These are phyloP conservation scores for Drosophila bunnanda DNA, from an alignment of 2,888 invertebrate species.

Conservation along the genomic window DNA sequence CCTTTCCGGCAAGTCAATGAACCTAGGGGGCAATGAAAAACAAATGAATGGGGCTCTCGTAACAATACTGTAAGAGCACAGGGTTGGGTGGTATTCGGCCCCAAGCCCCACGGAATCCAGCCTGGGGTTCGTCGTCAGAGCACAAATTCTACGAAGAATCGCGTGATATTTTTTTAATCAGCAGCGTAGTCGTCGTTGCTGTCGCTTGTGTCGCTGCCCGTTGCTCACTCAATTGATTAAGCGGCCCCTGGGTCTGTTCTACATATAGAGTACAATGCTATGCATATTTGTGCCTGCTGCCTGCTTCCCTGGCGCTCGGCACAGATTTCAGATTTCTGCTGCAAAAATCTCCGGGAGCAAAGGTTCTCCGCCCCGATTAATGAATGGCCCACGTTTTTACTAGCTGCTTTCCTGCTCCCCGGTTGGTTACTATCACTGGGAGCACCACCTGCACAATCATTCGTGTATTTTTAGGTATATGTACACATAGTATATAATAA, in stretches of 20 bases:
- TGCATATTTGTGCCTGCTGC: constrained; percentile 4
- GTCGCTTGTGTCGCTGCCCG: constrained; percentile 32
- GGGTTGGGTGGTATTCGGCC: constrained; percentile 5
- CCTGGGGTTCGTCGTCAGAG: constrained; percentile 42
- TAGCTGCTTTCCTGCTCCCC: constrained; percentile 30
- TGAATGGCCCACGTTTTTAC: constrained; percentile 58
- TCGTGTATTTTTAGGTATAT: constrained; percentile 15
- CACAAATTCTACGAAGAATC: constrained; percentile 78
- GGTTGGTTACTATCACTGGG: constrained; percentile 36
- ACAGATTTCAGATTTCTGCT: constrained; percentile 55
- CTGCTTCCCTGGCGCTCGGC: constrained; percentile 41
- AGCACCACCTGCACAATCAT: constrained; percentile 5
- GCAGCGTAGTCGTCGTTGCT: constrained; percentile 46
- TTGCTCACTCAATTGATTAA: constrained; percentile 73
- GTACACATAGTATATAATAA: background rate
- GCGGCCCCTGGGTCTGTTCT: constrained; percentile 48
- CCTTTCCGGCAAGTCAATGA: constrained; percentile 59
- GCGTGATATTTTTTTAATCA: constrained; percentile 81
- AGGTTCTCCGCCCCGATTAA: constrained; percentile 62
- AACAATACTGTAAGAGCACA: constrained; percentile 41
- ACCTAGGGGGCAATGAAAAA: constrained; percentile 44
- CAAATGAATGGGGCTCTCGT: constrained; percentile 43
- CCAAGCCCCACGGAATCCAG: constrained; percentile 18
- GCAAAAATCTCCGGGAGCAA: constrained; percentile 79
- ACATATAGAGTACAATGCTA: constrained; percentile 39